Evolutionary conservation across 2,888 invertebrate species (phyloP).

Genomic region (Drosophila putrida): DNA sequence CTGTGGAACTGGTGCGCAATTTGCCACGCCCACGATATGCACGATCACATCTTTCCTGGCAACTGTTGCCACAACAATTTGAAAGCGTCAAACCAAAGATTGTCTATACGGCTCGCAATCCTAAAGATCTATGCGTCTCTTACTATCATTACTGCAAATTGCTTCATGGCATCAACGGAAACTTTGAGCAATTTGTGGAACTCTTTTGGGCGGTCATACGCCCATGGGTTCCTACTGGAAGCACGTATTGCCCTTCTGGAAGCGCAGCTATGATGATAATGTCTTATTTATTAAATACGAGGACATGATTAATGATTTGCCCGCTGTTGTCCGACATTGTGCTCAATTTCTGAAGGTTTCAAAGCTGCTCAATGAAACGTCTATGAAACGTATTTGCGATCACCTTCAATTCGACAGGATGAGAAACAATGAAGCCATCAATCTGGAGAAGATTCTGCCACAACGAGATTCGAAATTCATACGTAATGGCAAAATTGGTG

Average conservation of each 20-base stretch:
- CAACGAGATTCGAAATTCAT: slow-evolving; percentile 88
- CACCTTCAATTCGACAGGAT: slow-evolving; percentile 93
- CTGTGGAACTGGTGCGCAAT: slow-evolving; percentile 90
- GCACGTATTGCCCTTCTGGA: slow-evolving; percentile 90
- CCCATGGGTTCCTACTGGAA: slow-evolving; percentile 89
- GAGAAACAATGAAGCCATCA: slow-evolving; percentile 92
- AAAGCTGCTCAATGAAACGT: slow-evolving; percentile 88
- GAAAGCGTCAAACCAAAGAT: slow-evolving; percentile 91
- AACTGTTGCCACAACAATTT: slow-evolving; percentile 89
- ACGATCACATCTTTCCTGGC: slow-evolving; percentile 91
- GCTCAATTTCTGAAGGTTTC: slow-evolving; percentile 87
- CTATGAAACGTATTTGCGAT: slow-evolving; percentile 89
- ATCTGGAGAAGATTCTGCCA: slow-evolving; percentile 88
- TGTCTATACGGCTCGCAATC: slow-evolving; percentile 94
- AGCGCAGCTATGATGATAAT: slow-evolving; percentile 89
- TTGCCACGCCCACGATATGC: slow-evolving; percentile 90
- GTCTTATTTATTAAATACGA: slow-evolving; percentile 93
- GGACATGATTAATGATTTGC: slow-evolving; percentile 92
- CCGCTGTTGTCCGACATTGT: slow-evolving; percentile 89
- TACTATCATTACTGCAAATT: slow-evolving; percentile 93
- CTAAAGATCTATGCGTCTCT: slow-evolving; percentile 95
- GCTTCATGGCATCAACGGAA: slow-evolving; percentile 88
- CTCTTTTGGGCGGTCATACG: slow-evolving; percentile 89
- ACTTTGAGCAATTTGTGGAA: slow-evolving; percentile 91
- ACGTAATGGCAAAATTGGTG: slow-evolving; percentile 92